Conservation (phyloP, 1,140 invertebrate species). For the Cepaea nemoralis region DNA sequence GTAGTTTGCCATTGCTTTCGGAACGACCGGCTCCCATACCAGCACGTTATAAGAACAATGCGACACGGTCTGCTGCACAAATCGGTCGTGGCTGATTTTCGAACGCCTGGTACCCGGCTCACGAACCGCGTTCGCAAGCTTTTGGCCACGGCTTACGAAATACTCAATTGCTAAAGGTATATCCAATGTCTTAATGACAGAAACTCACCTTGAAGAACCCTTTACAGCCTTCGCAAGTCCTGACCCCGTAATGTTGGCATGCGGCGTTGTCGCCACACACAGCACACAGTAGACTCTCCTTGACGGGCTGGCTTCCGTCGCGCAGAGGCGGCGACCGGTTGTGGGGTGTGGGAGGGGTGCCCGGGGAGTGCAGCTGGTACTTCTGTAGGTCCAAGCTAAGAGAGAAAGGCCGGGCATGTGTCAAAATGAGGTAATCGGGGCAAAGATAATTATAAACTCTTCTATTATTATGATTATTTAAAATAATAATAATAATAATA, state of each 20-base stretch:
- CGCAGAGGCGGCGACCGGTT: slow-evolving; percentile 66
- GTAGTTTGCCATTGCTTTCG: too few relatives aligned
- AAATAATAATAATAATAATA: background rate
- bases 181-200: too few relatives aligned
- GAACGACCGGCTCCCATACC: too few relatives aligned
- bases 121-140: too few relatives aligned
- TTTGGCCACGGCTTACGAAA: too few relatives aligned
- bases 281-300: slow-evolving; percentile 84
- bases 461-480: too few relatives aligned
- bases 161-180: too few relatives aligned
- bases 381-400: slow-evolving; percentile 66
- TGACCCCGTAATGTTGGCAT: slow-evolving; percentile 97
- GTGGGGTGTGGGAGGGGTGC: slow-evolving; percentile 68
- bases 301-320: slow-evolving; percentile 54
- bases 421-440: background rate
- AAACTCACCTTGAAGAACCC: slow-evolving; percentile 76
- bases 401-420: slow-evolving; percentile 37
- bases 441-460: background rate
- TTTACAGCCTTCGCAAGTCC: slow-evolving; percentile 97
- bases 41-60: too few relatives aligned
- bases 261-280: slow-evolving; percentile 98
- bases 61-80: too few relatives aligned
- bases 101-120: too few relatives aligned
- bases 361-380: slow-evolving; percentile 67
- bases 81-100: too few relatives aligned